Base-by-base conservation (phyloP, 2,797 vertebrate species). In the Setipinna tenuifilis region DNA sequence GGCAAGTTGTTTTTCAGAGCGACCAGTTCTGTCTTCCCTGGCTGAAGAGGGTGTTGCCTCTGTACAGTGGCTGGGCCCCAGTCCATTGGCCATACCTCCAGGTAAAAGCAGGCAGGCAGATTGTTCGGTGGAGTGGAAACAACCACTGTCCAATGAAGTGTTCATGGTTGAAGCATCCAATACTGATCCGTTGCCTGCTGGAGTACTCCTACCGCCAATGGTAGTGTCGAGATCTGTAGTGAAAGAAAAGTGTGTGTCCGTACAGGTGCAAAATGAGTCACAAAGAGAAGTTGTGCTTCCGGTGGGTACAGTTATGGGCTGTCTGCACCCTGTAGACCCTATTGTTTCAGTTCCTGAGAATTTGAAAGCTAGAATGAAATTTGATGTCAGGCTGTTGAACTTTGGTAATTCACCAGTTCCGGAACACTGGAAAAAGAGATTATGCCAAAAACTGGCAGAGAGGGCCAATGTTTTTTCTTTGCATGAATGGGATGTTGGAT, bases 401-500 rank as follows among this genome's bases (percentile, higher is more conserved):
- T 85, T 86, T 57, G 61, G 85, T 31, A 62, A 84, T 50, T 88
- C 83, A n/a, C n/a, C n/a, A n/a, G n/a, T n/a, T n/a, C n/a, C n/a
- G n/a, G n/a, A n/a, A n/a, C n/a, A n/a, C n/a, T 10, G 85, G 83
- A 9, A 59, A 83, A 78, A 25, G 7, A 54, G 85, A 84, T 62
- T 88, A 25, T 16, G 80, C 19, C 25, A 81, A 28, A 82, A 84
- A 58, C 50, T 88, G 83, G 62, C 83, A 14, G 46, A 88, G 25
- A 83, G 84, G 57, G 59, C 82, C 19, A 9, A 75, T 35, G 87
- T 85, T 14, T 87, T 87, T 28, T 83, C 81, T 17, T 6, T 50
- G 11, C 41, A 87, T 25, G 83, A 84, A 23, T 84, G 86, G 75
- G 85, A 86, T 68, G 82, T 86, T 3, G 85, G 85, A 14, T 25